A percentile compares a stretch with the other conserved stretches of the same genome.
phyloP scores from a whole-genome alignment of 2,113 vertebrate species.

The Passer domesticus region DNA sequence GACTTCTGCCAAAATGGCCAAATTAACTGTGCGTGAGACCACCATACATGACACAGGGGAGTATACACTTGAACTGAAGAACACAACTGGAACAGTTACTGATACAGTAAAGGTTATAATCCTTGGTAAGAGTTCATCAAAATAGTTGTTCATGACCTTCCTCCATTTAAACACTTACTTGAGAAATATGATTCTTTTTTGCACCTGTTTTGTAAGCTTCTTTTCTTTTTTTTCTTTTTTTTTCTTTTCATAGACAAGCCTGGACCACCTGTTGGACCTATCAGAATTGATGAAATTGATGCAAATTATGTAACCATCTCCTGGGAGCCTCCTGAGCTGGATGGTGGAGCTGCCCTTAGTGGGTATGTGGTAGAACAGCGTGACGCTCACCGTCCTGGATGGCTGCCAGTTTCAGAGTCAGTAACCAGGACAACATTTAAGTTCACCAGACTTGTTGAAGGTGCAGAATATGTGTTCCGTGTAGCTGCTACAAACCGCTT shows the following conservation, averaged over 20 bases:
- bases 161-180: background rate
- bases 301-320: constrained; percentile 87
- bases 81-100: constrained; percentile 81
- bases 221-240: background rate
- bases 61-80: constrained; percentile 92
- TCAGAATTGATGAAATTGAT: constrained; percentile 90
- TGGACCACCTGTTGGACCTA: constrained; percentile 87
- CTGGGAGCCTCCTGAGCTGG: constrained; percentile 90
- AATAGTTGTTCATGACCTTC: background rate
- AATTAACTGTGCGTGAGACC: constrained; percentile 88
- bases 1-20: constrained; percentile 84
- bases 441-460: constrained; percentile 89
- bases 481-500: constrained; percentile 93
- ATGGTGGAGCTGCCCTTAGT: constrained; percentile 90
- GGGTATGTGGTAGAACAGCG: constrained; percentile 94
- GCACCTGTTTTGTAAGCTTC: background rate
- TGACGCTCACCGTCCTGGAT: constrained; percentile 95
- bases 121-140: constrained; percentile 84
- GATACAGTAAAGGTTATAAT: constrained; percentile 90
- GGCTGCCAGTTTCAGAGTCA: constrained; percentile 92
- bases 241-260: constrained; percentile 83
- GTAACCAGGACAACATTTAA: constrained; percentile 91
- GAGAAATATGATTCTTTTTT: background rate
- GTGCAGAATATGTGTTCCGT: constrained; percentile 95
- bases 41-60: constrained; percentile 92